A percentile compares a stretch with the other conserved stretches of the same genome.
Evolutionary conservation across 2,888 invertebrate genomes (phyloP).

Genomic region (Corbicula japonica): DNA sequence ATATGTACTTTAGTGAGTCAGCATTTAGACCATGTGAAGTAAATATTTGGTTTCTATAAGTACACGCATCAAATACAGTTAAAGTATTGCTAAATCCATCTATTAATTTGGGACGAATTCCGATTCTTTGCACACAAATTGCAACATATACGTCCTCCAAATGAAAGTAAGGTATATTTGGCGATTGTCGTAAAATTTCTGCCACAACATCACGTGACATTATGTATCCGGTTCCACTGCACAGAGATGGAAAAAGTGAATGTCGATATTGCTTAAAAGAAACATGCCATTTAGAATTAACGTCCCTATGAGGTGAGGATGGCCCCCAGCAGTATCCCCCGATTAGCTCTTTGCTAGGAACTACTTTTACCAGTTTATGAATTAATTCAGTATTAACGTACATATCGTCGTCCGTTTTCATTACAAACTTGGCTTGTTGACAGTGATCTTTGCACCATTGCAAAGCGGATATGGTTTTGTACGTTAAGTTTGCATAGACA

Average conservation of each 20-base stretch:
- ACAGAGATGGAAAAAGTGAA: slow-evolving; percentile 68
- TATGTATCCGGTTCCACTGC: slow-evolving; percentile 78
- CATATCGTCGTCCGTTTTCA: slow-evolving; percentile 83
- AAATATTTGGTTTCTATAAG: slow-evolving; percentile 68
- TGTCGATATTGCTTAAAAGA: slow-evolving; percentile 64
- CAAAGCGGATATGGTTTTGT: slow-evolving; percentile 73
- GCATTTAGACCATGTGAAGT: slow-evolving; percentile 71
- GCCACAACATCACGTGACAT: slow-evolving; percentile 67
- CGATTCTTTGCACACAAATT: slow-evolving; percentile 68
- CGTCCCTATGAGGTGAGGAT: slow-evolving; percentile 69
- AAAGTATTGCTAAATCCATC: slow-evolving; percentile 70
- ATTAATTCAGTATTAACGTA: slow-evolving; percentile 70
- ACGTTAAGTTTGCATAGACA: slow-evolving; percentile 75
- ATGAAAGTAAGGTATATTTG: slow-evolving; percentile 76
- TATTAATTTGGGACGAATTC: slow-evolving; percentile 61
- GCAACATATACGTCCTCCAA: slow-evolving; percentile 79
- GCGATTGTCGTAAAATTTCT: slow-evolving; percentile 59
- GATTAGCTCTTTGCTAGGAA: slow-evolving; percentile 63
- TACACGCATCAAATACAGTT: slow-evolving; percentile 63
- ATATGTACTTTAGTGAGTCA: slow-evolving; percentile 45
- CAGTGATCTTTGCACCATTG: slow-evolving; percentile 70
- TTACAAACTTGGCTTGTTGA: slow-evolving; percentile 67
- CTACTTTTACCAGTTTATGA: slow-evolving; percentile 65
- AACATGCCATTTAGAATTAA: slow-evolving; percentile 75
- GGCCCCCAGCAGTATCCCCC: slow-evolving; percentile 77